Base-by-base conservation (phyloP, 1,140 invertebrate genomes). In the Macrobrachium nipponense region DNA sequence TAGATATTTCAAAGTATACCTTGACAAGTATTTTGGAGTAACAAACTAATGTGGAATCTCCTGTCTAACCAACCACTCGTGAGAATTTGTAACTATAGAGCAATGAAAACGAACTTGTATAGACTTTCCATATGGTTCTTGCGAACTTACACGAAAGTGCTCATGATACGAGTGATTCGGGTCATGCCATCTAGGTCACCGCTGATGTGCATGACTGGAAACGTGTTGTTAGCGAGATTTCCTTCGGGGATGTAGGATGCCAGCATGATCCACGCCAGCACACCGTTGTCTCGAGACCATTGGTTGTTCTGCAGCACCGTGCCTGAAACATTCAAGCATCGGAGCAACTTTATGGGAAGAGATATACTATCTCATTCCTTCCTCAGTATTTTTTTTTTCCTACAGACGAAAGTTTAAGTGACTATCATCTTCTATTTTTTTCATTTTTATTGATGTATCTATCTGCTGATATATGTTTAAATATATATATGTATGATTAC, bases 161-260 rank as follows among this genome's bases (percentile, higher is more conserved):
- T 27, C 58, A 61, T 43, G 0, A 80, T 59, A 14, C 80, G n/a
- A 7, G 77, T 80, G 44, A 86, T 61, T n/a, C 58, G 61, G 58
- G 60, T 66, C 51, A 80, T 27, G 3, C 84, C 84, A 23, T 86
- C 84, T 43, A 86, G 60, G 59, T 86, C 84, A 14, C 84, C 84
- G 51, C 76, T 80, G 62, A 86, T 64, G 75, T 88, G 87, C 58
- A 88, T 73, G 60, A 83, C 82, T 12, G 87, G 60, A 15, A 88
- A 59, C 8, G 83, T 51, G 18, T 51, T 61, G 60, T 77, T 64
- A 62, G 82, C 61, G 36, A 88, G 80, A 14, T 51, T 66, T 2
- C 23, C 64, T 61, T 87, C 70, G 27, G 62, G 60, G 27, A 88
- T 75, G 62, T 88, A 79, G 44, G 87, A 88, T 20, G 82, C 87